Evolutionary conservation across 2,113 vertebrate genomes (phyloP).

Genomic region (Gymnogyps californianus): DNA sequence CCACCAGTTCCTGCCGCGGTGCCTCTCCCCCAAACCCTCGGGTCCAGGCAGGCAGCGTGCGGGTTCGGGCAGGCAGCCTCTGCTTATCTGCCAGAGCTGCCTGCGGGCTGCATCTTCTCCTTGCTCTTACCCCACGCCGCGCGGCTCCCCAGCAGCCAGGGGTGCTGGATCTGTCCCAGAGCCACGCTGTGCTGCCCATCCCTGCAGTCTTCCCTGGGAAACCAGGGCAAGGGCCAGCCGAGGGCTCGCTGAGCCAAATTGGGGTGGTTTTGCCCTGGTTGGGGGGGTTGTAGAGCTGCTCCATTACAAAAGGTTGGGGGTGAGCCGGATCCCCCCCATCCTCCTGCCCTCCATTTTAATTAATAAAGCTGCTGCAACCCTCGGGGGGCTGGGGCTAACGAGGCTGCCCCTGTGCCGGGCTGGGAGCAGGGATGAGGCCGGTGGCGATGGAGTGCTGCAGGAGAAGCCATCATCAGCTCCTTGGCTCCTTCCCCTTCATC

Average conservation of each 20-base stretch:
- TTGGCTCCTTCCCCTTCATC: background rate
- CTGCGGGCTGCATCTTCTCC: background rate
- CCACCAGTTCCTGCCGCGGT: rapidly evolving
- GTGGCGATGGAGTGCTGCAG: rapidly evolving
- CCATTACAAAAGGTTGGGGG: background rate
- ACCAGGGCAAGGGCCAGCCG: background rate
- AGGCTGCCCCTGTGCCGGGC: rapidly evolving
- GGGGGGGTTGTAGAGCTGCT: background rate
- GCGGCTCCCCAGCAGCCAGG: background rate
- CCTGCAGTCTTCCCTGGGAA: background rate
- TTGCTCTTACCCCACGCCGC: background rate
- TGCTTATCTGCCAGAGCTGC: background rate
- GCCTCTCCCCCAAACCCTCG: background rate
- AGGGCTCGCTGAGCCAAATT: rapidly evolving
- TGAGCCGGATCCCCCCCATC: background rate
- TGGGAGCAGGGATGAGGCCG: background rate
- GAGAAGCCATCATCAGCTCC: background rate
- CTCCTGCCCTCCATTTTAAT: background rate
- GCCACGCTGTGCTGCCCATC: rapidly evolving
- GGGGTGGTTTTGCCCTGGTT: rapidly evolving
- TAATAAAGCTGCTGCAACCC: background rate
- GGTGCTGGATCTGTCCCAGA: background rate
- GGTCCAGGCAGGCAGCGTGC: background rate
- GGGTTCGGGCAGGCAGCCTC: background rate
- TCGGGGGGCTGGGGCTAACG: rapidly evolving